Percentiles rank a stretch among this genome's conserved stretches.
Conservation (phyloP, 2,888 invertebrate genomes). For the Poecilus cupreus region DNA sequence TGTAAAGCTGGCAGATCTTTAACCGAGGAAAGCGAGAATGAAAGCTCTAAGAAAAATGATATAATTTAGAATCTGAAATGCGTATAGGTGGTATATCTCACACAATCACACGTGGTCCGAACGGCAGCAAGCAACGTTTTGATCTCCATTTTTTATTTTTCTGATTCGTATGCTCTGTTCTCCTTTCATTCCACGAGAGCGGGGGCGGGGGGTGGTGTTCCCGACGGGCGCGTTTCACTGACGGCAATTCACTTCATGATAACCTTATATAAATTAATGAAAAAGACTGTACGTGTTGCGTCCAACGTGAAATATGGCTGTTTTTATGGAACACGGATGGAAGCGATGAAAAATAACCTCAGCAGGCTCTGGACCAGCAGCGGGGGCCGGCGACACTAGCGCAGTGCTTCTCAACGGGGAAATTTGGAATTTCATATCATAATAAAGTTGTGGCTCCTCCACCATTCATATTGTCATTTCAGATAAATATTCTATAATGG, state of each 20-base stretch:
- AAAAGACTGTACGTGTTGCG: conserved; percentile 58
- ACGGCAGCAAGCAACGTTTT: neutral
- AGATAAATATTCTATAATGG: too few species aligned
- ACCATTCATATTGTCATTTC: too few species aligned
- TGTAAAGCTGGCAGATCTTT: neutral
- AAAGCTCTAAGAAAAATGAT: neutral
- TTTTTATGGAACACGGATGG: conserved; percentile 50
- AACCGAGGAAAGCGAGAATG: neutral
- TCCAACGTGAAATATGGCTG: conserved; percentile 52
- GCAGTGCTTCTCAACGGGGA: too few species aligned
- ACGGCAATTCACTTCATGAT: conserved; percentile 56
- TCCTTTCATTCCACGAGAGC: neutral
- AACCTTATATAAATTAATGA: conserved; percentile 59
- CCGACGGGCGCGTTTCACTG: conserved; percentile 24
- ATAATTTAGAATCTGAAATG: neutral
- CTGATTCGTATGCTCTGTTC: neutral
- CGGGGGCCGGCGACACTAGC: too few species aligned
- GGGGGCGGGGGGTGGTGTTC: neutral
- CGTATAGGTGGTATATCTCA: neutral
- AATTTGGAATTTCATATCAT: too few species aligned
- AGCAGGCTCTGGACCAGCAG: too few species aligned
- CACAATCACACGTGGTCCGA: neutral
- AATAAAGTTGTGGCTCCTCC: too few species aligned
- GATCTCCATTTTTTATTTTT: neutral
- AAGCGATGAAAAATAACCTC: conserved; percentile 52